These are phyloP conservation scores for Hydrotaea diabolus DNA, from an alignment of 2,888 invertebrate genomes.

Conservation along the genomic window DNA sequence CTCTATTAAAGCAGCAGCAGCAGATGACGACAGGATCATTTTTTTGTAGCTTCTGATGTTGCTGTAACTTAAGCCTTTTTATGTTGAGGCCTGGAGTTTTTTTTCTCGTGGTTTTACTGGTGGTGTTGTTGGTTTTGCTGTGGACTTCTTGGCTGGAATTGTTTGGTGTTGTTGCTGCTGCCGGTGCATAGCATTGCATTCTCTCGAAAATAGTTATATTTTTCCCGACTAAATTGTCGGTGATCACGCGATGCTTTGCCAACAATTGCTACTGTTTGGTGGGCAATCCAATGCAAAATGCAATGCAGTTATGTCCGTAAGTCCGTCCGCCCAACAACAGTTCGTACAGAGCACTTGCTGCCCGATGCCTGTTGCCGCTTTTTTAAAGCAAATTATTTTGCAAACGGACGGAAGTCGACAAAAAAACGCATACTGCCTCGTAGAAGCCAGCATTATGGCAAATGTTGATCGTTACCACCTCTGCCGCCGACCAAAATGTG, in stretches of 20 bases:
- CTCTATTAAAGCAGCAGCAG: conserved; percentile 46
- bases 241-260: conserved; percentile 79
- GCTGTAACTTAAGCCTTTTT: conserved; percentile 47
- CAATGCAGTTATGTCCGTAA: conserved; percentile 31
- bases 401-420: conserved; percentile 74
- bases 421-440: background rate
- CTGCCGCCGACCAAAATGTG: conserved; percentile 61
- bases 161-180: background rate
- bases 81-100: conserved; percentile 20
- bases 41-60: conserved; percentile 44
- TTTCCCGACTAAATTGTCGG: conserved; percentile 79
- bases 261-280: conserved; percentile 68
- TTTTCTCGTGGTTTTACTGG: background rate
- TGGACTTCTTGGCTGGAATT: conserved; percentile 20
- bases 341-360: conserved; percentile 64
- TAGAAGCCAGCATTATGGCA: conserved; percentile 45
- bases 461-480: conserved; percentile 64
- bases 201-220: conserved; percentile 54
- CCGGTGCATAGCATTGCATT: background rate
- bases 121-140: conserved; percentile 31
- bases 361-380: conserved; percentile 54
- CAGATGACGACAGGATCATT: conserved; percentile 71
- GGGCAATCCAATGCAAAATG: conserved; percentile 34
- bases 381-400: conserved; percentile 55
- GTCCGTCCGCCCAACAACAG: conserved; percentile 48